Evolutionary conservation across 2,888 invertebrate species (phyloP).

Genomic region (Trilocha varians): DNA sequence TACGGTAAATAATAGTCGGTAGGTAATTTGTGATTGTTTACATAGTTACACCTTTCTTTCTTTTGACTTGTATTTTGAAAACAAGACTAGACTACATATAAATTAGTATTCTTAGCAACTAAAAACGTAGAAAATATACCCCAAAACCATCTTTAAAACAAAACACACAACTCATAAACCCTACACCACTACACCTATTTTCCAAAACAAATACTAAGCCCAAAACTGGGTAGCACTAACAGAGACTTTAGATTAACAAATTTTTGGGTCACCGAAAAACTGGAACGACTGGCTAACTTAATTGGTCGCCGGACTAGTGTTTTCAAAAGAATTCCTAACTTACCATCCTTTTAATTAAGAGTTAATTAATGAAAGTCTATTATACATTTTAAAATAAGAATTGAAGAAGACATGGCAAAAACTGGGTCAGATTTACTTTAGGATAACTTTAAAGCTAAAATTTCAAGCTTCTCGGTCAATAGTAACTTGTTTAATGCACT

Average conservation of each 20-base stretch:
- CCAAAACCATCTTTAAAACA: too few species aligned
- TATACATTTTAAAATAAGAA: neutral
- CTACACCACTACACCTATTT: neutral
- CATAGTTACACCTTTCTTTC: too few species aligned
- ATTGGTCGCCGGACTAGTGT: neutral
- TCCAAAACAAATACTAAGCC: neutral
- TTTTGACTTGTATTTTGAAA: too few species aligned
- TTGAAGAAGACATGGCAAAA: neutral
- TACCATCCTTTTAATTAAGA: neutral
- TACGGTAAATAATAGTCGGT: too few species aligned
- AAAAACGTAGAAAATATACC: too few species aligned
- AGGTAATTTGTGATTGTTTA: too few species aligned
- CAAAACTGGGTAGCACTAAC: neutral
- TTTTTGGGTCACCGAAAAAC: slow-evolving; percentile 2
- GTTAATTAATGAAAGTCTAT: neutral
- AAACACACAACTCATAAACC: too few species aligned
- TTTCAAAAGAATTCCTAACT: neutral
- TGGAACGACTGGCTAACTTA: neutral
- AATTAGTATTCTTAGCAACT: too few species aligned
- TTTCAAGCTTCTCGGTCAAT: too few species aligned
- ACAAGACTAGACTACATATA: too few species aligned
- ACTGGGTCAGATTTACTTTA: neutral
- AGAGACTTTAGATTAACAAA: slow-evolving; percentile 4
- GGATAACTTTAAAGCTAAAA: too few species aligned
- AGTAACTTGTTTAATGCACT: too few species aligned